A percentile compares a stretch with the other conserved stretches of the same genome.
phyloP scores from a whole-genome alignment of 2,888 invertebrate species.

The Stenoptilia bipunctidactyla region DNA sequence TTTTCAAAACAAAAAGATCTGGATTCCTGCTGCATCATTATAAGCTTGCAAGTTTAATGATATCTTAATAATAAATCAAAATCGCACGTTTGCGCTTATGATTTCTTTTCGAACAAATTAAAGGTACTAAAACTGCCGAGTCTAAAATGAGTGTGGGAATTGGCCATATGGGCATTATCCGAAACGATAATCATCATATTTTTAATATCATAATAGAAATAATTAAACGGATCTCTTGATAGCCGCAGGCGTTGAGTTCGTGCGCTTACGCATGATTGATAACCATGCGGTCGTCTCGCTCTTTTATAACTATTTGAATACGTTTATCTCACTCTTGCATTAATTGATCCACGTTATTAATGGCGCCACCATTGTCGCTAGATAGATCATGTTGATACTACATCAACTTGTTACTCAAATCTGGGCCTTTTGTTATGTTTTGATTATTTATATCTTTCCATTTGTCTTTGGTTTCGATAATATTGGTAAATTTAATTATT shows the following conservation, averaged over 20 bases:
- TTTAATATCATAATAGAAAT: slow-evolving; percentile 70
- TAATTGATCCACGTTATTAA: slow-evolving; percentile 61
- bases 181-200: slow-evolving; percentile 51
- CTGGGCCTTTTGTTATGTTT: slow-evolving; percentile 38
- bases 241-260: slow-evolving; percentile 53
- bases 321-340: slow-evolving; percentile 36
- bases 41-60: no score
- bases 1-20: no score
- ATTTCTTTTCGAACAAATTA: slow-evolving; percentile 7
- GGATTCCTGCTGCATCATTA: no score
- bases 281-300: slow-evolving; percentile 39
- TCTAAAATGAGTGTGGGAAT: slow-evolving; percentile 47
- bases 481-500: no score
- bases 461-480: no score
- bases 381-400: slow-evolving; percentile 52
- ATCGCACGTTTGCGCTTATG: no score
- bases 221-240: slow-evolving; percentile 61
- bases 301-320: slow-evolving; percentile 18
- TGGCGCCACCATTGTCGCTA: slow-evolving; percentile 58
- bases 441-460: no score
- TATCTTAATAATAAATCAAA: no score
- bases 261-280: slow-evolving; percentile 66
- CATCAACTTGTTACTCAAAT: slow-evolving; percentile 47
- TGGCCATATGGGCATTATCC: slow-evolving; percentile 39
- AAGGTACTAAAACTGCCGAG: slow-evolving; percentile 29